Evolutionary conservation across 2,888 invertebrate genomes (phyloP), one percentile per base, ranked within the genome.

Genomic region (Drosophila niveifrons): DNA sequence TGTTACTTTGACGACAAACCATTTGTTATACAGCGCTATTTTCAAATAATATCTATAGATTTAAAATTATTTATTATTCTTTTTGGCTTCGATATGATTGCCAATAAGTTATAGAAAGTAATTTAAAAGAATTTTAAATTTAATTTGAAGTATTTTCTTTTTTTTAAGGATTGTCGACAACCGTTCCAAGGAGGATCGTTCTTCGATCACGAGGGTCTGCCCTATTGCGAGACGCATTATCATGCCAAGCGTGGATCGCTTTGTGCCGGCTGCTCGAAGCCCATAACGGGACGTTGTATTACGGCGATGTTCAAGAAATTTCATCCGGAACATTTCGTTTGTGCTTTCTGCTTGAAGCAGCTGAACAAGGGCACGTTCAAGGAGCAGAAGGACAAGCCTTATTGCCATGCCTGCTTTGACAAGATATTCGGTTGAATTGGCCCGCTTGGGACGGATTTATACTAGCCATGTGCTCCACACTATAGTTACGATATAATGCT

Each of bases 311-410:
- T 98, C 93, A 94, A 97, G 84, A 99, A 99, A 93, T 99, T 98
- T 94, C 99, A 99, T 93, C 99, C 99, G 0, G 99, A 99, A 92
- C 99, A 99, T 93, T 99, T 99, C 92, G 98, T 98, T 7, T 99
- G 99, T 94, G 98, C 99, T n/a, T 99, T 99, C 94, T 99, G 99
- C 91, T 94, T 98, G 74, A 96, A 98, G 90, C 99, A 99, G 92
- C 94, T 99, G 81, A 99, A 99, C 93, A 99, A 99, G 92, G 99
- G 99, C 88, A 99, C 99, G 0, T 99, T 99, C 93, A 99, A 99
- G 92, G 99, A 99, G 92, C 98, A 99, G 91, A 98, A 98, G 91
- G 98, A 98, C 90, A 98, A 99, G 91, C 99, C 99, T 1, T 99
- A 99, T 93, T 99, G 99, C 93, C 99, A 99, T 92, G 94, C 95